Conservation (phyloP, 2,888 invertebrate genomes). For the Chloroclysta siterata region DNA sequence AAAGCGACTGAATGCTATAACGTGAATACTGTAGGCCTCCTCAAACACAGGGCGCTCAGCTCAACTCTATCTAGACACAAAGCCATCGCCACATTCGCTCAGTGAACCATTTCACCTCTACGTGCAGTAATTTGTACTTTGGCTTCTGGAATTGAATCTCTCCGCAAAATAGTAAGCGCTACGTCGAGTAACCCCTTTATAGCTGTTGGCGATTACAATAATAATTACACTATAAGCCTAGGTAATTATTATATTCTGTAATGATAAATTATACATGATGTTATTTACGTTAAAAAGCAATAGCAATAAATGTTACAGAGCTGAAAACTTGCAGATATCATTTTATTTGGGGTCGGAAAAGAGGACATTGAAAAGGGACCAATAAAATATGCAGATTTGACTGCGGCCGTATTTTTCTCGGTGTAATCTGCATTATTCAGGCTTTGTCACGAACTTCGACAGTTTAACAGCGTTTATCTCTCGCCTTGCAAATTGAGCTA, state of each 20-base stretch:
- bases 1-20: slow-evolving; percentile 60
- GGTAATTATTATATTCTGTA: neutral
- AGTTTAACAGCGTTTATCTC: slow-evolving; percentile 85
- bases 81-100: slow-evolving; percentile 48
- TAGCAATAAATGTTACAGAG: slow-evolving; percentile 38
- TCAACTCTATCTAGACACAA: slow-evolving; percentile 55
- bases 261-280: slow-evolving; percentile 2
- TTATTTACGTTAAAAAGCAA: slow-evolving; percentile 14
- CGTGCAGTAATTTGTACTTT: slow-evolving; percentile 59
- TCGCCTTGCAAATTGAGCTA: slow-evolving; percentile 85
- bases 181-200: slow-evolving; percentile 50
- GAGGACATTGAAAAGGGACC: slow-evolving; percentile 75
- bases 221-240: neutral
- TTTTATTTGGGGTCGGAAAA: slow-evolving; percentile 61
- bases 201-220: slow-evolving; percentile 36
- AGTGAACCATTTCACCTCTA: slow-evolving; percentile 53
- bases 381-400: slow-evolving; percentile 85
- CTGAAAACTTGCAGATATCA: slow-evolving; percentile 53
- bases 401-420: slow-evolving; percentile 83
- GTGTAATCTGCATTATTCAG: slow-evolving; percentile 85
- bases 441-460: slow-evolving; percentile 85
- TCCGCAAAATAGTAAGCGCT: slow-evolving; percentile 50
- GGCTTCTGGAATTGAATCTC: slow-evolving; percentile 59
- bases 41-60: slow-evolving; percentile 57
- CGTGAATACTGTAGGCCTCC: slow-evolving; percentile 56